These are phyloP conservation scores for Romanogobio albipinnatus DNA, from an alignment of 2,113 vertebrate species.

Conservation along the genomic window DNA sequence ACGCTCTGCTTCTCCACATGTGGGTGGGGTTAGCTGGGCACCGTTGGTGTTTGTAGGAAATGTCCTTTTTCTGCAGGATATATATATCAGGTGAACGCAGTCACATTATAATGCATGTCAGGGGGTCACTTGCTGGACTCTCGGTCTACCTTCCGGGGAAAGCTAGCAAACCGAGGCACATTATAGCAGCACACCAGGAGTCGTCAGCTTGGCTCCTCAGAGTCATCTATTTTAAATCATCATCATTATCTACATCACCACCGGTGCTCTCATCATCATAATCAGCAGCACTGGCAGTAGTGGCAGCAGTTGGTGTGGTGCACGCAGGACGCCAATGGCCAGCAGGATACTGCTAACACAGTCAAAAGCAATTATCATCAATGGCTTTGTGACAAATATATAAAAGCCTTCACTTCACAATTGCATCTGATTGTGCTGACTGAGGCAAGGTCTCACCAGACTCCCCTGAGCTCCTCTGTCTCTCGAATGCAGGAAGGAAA, in stretches of 20 bases:
- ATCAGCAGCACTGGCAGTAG: constrained; percentile 43
- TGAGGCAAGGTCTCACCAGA: constrained; percentile 37
- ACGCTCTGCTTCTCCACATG: constrained; percentile 14
- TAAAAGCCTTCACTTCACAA: constrained; percentile 44
- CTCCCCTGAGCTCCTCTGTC: constrained; percentile 14
- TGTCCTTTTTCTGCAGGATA: neutral
- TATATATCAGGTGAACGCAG: constrained; percentile 2
- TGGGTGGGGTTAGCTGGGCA: neutral
- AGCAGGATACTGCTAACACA: constrained; percentile 37
- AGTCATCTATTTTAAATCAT: constrained; percentile 23
- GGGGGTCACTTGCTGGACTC: neutral
- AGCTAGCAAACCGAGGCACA: neutral
- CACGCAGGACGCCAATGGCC: constrained; percentile 28
- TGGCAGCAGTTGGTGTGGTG: constrained; percentile 28
- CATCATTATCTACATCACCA: constrained; percentile 36
- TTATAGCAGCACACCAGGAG: constrained; percentile 14
- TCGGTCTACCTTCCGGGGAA: neutral
- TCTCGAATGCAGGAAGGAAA: neutral
- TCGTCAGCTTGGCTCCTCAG: neutral
- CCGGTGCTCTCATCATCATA: constrained; percentile 26
- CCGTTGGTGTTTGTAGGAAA: constrained; percentile 33
- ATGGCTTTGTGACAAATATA: constrained; percentile 52
- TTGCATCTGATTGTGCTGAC: constrained; percentile 52
- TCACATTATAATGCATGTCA: neutral
- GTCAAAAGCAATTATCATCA: constrained; percentile 58